Conservation (phyloP, 2,797 vertebrate genomes). For the Crocodylus rhombifer region DNA sequence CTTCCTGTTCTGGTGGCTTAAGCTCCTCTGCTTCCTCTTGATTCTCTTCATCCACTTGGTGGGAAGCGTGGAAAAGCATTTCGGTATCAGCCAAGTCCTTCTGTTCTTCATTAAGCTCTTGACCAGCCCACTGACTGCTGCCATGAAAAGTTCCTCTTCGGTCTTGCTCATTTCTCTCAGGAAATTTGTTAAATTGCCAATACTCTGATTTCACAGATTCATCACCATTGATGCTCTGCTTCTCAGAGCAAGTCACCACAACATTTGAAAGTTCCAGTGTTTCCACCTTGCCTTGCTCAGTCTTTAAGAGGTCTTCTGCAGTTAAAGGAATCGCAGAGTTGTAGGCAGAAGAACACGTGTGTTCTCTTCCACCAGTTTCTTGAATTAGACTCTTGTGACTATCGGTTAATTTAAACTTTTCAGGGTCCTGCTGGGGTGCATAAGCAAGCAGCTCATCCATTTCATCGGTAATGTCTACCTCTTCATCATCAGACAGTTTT, state of each 20-base stretch:
- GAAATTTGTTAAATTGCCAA: conserved; percentile 21
- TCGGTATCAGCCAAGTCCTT: conserved; percentile 40
- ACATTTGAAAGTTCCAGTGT: conserved; percentile 17
- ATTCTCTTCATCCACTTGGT: conserved; percentile 71
- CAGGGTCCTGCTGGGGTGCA: conserved; percentile 46
- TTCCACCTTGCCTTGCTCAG: conserved; percentile 13
- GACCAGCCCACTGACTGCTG: background rate
- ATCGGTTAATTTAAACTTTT: conserved; percentile 35
- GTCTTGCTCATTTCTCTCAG: conserved; percentile 33
- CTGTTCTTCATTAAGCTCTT: conserved; percentile 49
- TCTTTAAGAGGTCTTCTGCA: conserved; percentile 33
- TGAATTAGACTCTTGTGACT: conserved; percentile 14
- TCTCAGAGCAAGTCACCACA: conserved; percentile 26
- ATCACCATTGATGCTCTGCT: conserved; percentile 46
- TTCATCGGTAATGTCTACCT: conserved; percentile 96
- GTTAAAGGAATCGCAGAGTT: conserved; percentile 14
- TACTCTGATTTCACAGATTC: conserved; percentile 19
- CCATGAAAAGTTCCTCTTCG: background rate
- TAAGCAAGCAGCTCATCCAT: conserved; percentile 76
- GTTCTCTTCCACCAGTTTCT: conserved; percentile 28
- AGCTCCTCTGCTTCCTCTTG: conserved; percentile 89
- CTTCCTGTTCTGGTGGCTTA: conserved; percentile 92
- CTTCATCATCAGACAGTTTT: conserved; percentile 93
- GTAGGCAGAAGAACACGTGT: conserved; percentile 11
- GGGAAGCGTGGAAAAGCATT: conserved; percentile 67